Conservation (phyloP, 2,888 invertebrate genomes). For the Hesperia comma region DNA sequence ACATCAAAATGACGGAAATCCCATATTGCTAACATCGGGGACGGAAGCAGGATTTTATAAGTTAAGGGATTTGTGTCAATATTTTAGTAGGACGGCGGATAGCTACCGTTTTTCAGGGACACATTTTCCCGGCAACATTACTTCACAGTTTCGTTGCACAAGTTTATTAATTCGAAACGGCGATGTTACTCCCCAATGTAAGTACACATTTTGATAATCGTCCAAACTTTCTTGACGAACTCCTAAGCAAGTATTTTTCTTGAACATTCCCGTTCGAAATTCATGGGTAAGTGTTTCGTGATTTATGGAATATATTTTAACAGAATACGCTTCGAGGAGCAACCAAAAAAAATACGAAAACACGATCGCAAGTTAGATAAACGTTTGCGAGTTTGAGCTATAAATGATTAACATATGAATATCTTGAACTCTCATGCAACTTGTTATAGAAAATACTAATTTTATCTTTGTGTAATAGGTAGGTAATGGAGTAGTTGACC, state of each 20-base stretch:
- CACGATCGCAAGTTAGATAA: constrained; percentile 59
- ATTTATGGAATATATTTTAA: constrained; percentile 76
- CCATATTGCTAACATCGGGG: constrained; percentile 80
- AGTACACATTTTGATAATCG: constrained; percentile 65
- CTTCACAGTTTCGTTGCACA: constrained; percentile 46
- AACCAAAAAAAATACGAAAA: constrained; percentile 72
- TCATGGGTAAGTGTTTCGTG: constrained; percentile 64
- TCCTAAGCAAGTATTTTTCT: constrained; percentile 70
- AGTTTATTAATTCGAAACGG: constrained; percentile 71
- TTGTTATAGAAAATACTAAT: too few relatives aligned
- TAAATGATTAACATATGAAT: not conserved
- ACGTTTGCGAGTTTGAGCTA: constrained; percentile 56
- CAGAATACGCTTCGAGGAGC: constrained; percentile 60
- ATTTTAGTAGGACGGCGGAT: constrained; percentile 81
- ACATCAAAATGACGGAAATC: constrained; percentile 82
- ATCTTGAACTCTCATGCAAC: too few relatives aligned
- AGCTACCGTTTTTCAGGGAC: constrained; percentile 50
- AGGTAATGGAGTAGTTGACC: too few relatives aligned
- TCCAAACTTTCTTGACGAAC: constrained; percentile 53
- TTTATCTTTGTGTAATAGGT: too few relatives aligned
- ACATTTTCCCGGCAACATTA: constrained; percentile 49
- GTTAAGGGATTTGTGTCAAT: constrained; percentile 84
- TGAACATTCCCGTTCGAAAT: constrained; percentile 60
- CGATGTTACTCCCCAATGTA: constrained; percentile 50
- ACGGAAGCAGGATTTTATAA: constrained; percentile 82